phyloP scores from a whole-genome alignment of 2,797 vertebrate species.

The Knipowitschia caucasica region DNA sequence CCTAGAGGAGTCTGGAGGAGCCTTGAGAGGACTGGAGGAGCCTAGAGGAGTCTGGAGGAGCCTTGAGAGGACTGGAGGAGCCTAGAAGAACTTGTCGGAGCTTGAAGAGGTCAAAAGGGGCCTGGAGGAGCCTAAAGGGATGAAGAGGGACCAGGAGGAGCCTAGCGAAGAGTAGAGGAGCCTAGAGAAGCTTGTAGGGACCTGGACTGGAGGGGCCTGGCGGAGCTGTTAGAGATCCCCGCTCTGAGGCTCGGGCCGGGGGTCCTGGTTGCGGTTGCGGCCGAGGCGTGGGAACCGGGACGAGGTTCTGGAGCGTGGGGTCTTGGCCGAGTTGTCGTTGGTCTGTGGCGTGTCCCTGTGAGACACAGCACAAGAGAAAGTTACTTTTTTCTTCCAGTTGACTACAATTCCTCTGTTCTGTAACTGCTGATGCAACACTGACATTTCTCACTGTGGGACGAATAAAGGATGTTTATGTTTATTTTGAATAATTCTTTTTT shows the following conservation, averaged over 20 bases:
- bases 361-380: slow-evolving; percentile 1
- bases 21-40: no score
- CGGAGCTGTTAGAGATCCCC: slow-evolving; percentile 88
- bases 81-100: no score
- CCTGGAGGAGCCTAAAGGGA: neutral
- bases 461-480: no score
- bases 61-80: slow-evolving; percentile 7
- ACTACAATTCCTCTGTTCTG: no score
- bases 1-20: slow-evolving; percentile 7
- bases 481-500: no score
- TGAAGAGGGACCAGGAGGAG: slow-evolving; percentile 6
- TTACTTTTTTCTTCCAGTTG: no score
- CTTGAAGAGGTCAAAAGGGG: no score
- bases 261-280: slow-evolving; percentile 80
- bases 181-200: neutral
- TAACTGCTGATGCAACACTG: no score
- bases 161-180: no score
- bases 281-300: slow-evolving; percentile 87
- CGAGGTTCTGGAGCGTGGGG: slow-evolving; percentile 76
- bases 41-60: neutral
- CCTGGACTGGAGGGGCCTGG: no score
- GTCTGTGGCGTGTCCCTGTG: slow-evolving; percentile 81
- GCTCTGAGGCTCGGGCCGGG: slow-evolving; percentile 90
- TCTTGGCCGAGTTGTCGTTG: slow-evolving; percentile 79
- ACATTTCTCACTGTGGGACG: no score